These are phyloP conservation scores for Tenthredo livida DNA, from an alignment of 2,888 invertebrate species.

Conservation along the genomic window DNA sequence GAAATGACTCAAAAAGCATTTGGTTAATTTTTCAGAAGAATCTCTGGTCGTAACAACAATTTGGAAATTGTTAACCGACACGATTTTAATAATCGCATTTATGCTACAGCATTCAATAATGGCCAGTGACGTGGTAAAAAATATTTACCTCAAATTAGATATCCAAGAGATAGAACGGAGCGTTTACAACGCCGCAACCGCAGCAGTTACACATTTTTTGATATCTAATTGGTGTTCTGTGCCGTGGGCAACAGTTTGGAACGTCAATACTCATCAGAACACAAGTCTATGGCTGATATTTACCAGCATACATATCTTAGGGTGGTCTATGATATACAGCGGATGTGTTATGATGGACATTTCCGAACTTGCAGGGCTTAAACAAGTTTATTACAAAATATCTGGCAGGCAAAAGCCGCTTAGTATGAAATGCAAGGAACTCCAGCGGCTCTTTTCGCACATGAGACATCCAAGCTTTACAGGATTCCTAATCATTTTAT, in stretches of 20 bases:
- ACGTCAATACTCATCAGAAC: conserved; percentile 78
- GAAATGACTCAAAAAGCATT: background rate
- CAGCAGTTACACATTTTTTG: conserved; percentile 78
- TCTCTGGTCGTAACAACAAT: conserved; percentile 71
- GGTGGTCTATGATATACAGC: conserved; percentile 82
- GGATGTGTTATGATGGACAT: conserved; percentile 83
- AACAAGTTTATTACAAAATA: conserved; percentile 82
- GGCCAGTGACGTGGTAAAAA: conserved; percentile 79
- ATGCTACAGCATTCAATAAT: conserved; percentile 82
- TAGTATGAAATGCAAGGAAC: conserved; percentile 79
- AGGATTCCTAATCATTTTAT: conserved; percentile 81
- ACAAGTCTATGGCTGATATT: conserved; percentile 79
- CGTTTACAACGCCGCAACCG: conserved; percentile 69
- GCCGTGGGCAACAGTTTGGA: conserved; percentile 80
- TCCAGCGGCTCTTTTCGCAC: conserved; percentile 80
- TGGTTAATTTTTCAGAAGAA: conserved; percentile 60
- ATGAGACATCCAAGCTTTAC: conserved; percentile 84
- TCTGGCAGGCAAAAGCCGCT: conserved; percentile 79
- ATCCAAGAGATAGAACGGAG: conserved; percentile 75
- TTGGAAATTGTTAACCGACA: conserved; percentile 77
- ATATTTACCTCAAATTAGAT: conserved; percentile 75
- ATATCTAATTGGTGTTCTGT: conserved; percentile 80
- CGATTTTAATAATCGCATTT: conserved; percentile 79
- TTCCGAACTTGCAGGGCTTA: conserved; percentile 82
- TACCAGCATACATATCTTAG: conserved; percentile 78